These are phyloP conservation scores for Ophioninae sp. DNA, from an alignment of 2,888 invertebrate genomes.

Conservation along the genomic window DNA sequence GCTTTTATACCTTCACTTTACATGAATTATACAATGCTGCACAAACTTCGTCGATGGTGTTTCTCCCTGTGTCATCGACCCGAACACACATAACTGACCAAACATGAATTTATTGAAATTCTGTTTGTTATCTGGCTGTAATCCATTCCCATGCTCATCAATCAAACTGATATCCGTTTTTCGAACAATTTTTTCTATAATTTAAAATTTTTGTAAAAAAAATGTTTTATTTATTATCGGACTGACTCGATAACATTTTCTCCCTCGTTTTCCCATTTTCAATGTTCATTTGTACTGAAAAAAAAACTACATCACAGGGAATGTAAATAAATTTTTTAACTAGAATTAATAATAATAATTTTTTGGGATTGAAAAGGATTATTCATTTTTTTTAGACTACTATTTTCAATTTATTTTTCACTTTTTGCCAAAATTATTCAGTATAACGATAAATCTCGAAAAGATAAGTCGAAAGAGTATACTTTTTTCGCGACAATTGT, in stretches of 20 bases:
- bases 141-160: background rate
- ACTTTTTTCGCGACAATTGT: no score
- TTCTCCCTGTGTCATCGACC: background rate
- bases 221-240: background rate
- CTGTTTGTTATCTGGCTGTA: background rate
- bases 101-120: background rate
- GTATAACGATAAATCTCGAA: no score
- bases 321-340: background rate
- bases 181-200: background rate
- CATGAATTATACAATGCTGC: slow-evolving; percentile 47
- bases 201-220: no score
- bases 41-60: slow-evolving; percentile 8
- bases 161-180: background rate
- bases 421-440: no score
- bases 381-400: no score
- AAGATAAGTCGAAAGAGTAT: no score
- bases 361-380: no score
- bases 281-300: background rate
- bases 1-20: slow-evolving; percentile 46
- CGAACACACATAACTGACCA: background rate
- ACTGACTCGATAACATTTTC: background rate
- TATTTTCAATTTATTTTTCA: no score
- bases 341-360: background rate
- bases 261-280: no score
- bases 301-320: background rate